phyloP scores from a whole-genome alignment of 2,888 invertebrate species.

The Lithosia quadra region DNA sequence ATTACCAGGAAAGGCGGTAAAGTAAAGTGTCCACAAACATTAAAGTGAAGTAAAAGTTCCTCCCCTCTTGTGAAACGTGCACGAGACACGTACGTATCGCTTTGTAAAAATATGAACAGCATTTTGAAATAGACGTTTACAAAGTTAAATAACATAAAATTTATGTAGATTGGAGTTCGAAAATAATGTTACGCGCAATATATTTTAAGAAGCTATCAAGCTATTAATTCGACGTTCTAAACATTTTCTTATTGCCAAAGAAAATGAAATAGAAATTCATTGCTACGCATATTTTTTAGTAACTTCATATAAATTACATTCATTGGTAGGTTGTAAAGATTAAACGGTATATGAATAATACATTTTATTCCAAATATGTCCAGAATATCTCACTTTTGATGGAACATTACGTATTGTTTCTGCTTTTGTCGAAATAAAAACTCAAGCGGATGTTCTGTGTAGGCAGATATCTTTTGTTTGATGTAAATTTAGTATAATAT shows the following conservation, averaged over 20 bases:
- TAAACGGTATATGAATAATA: not conserved
- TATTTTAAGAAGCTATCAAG: not conserved
- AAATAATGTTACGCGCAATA: conserved; percentile 2
- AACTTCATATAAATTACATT: not conserved
- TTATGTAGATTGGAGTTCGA: not conserved
- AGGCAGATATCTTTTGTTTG: not conserved
- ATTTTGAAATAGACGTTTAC: not conserved
- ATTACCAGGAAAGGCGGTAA: not conserved
- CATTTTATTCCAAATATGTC: not conserved
- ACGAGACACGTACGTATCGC: not conserved
- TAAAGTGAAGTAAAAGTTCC: not conserved
- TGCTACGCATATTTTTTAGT: not conserved
- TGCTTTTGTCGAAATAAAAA: not conserved
- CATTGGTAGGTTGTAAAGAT: too few species aligned
- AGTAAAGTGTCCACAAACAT: too few species aligned
- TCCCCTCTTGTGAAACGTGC: not conserved
- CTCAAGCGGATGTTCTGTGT: not conserved
- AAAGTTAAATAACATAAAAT: not conserved
- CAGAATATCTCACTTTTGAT: not conserved
- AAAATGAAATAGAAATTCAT: not conserved
- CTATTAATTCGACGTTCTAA: not conserved
- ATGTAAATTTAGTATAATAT: conserved; percentile 6
- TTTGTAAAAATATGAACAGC: not conserved
- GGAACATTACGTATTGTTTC: not conserved
- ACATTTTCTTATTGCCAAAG: not conserved